These are phyloP conservation scores for Probosciger aterrimus DNA, from an alignment of 2,113 vertebrate species.

Conservation along the genomic window DNA sequence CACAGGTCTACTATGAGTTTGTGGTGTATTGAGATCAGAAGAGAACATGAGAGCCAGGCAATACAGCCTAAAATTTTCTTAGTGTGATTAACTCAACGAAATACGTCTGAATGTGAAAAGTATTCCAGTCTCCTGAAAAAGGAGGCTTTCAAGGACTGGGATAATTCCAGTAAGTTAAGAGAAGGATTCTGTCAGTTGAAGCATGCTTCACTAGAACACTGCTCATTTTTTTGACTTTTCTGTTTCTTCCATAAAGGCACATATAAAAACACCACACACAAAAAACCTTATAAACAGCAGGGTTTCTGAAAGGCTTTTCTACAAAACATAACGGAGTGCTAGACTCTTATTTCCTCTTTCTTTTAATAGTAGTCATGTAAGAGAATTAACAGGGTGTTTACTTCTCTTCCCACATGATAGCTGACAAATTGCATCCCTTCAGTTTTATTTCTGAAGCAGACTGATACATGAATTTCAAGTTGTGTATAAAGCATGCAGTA, in stretches of 20 bases:
- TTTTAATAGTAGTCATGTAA: slow-evolving; percentile 56
- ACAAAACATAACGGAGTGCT: slow-evolving; percentile 9
- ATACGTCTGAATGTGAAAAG: not conserved
- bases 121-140: not conserved
- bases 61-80: not conserved
- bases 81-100: not conserved
- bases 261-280: not conserved
- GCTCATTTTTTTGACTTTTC: not conserved
- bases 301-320: not conserved
- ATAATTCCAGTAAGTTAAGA: not conserved
- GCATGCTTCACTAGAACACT: not conserved
- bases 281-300: not conserved
- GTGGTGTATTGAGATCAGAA: not conserved
- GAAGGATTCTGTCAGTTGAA: not conserved
- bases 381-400: slow-evolving; percentile 52
- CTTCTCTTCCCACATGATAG: slow-evolving; percentile 48
- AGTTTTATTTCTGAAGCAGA: slow-evolving; percentile 40
- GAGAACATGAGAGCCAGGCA: not conserved
- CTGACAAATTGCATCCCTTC: slow-evolving; percentile 49
- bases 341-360: slow-evolving; percentile 53
- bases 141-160: not conserved
- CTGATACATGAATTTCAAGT: slow-evolving; percentile 36
- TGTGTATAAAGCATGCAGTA: not conserved
- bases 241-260: not conserved
- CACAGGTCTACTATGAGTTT: not conserved